Evolutionary conservation across 2,888 invertebrate species (phyloP).

Genomic region (Xanthostigma xanthostigma): DNA sequence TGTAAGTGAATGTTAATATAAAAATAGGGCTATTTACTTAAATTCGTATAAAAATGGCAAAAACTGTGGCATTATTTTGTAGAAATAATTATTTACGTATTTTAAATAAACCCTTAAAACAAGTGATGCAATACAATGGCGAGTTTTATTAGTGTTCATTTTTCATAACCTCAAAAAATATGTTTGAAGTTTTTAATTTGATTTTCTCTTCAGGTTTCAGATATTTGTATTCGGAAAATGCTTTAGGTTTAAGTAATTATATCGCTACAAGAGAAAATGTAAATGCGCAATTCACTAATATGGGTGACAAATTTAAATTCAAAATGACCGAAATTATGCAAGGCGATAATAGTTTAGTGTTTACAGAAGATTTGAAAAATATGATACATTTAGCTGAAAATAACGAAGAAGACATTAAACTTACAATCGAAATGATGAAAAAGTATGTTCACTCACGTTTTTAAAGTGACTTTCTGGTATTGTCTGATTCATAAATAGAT

Average conservation of each 20-base stretch:
- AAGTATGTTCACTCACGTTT: conserved; percentile 30
- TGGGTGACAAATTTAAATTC: conserved; percentile 46
- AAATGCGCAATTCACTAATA: conserved; percentile 42
- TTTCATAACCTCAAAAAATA: too few species aligned
- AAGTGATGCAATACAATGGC: too few species aligned
- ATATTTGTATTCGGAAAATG: conserved; percentile 37
- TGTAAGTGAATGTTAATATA: too few species aligned
- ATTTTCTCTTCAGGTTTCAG: conserved; percentile 12
- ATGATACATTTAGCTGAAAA: conserved; percentile 56
- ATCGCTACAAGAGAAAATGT: conserved; percentile 34
- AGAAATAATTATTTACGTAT: too few species aligned
- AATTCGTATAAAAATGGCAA: too few species aligned
- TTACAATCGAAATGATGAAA: conserved; percentile 52
- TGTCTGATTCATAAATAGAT: too few species aligned
- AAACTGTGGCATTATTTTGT: too few species aligned
- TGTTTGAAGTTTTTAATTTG: too few species aligned
- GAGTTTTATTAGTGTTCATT: too few species aligned
- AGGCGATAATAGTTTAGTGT: conserved; percentile 49
- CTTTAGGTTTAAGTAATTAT: conserved; percentile 49
- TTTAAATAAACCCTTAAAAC: too few species aligned
- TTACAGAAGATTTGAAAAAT: conserved; percentile 74
- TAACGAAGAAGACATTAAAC: conserved; percentile 40
- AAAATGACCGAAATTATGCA: conserved; percentile 53
- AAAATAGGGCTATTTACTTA: too few species aligned
- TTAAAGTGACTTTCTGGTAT: too few species aligned